Evolutionary conservation across 1,140 invertebrate species (phyloP).

Genomic region (Euura saliciscinereae): DNA sequence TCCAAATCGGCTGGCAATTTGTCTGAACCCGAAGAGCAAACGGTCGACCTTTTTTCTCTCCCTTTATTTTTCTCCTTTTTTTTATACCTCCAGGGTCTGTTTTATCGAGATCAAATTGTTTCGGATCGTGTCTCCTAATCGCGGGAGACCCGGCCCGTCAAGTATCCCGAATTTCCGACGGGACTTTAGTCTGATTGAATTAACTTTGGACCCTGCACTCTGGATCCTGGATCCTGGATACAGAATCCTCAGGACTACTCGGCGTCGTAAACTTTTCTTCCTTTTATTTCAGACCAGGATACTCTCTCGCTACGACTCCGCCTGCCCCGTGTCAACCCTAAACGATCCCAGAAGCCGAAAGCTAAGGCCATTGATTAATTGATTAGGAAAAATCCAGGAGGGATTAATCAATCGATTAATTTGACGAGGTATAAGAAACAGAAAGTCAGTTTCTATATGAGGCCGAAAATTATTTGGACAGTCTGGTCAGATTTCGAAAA

Average conservation of each 20-base stretch:
- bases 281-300: background rate
- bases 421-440: too few relatives aligned
- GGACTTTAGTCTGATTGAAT: slow-evolving; percentile 7
- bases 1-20: slow-evolving; percentile 4
- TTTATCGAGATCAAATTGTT: slow-evolving; percentile 7
- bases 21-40: background rate
- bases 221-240: background rate
- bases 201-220: background rate
- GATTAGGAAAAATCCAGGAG: too few relatives aligned
- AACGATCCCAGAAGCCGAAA: background rate
- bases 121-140: slow-evolving; percentile 1
- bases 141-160: background rate
- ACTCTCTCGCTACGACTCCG: background rate
- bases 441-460: too few relatives aligned
- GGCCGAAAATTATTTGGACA: too few relatives aligned
- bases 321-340: background rate
- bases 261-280: background rate
- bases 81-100: background rate
- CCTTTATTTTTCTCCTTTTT: too few relatives aligned
- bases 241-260: background rate
- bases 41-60: background rate
- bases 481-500: too few relatives aligned
- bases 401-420: too few relatives aligned
- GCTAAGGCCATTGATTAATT: too few relatives aligned
- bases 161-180: background rate